phyloP scores from a whole-genome alignment of 1,140 invertebrate species.

The Habropoda laboriosa region DNA sequence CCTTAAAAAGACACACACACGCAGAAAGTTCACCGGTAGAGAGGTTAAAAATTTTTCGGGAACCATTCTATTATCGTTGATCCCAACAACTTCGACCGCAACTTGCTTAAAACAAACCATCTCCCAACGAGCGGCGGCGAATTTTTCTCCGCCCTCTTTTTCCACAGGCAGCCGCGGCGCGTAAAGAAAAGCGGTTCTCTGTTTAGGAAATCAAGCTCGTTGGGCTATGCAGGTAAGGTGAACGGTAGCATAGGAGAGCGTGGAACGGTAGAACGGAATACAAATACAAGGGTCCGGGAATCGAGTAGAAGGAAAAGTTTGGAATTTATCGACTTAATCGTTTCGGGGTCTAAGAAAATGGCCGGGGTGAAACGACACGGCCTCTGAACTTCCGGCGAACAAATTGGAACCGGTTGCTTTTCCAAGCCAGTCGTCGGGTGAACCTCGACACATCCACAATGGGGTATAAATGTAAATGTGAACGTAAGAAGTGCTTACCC shows the following conservation, averaged over 20 bases:
- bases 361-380: not conserved
- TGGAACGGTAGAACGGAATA: not conserved
- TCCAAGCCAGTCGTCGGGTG: not conserved
- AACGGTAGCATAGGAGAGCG: not conserved
- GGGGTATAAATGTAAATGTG: not conserved
- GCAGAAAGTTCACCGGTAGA: too few relatives aligned
- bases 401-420: constrained; percentile 26
- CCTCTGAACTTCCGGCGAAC: not conserved
- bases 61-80: not conserved
- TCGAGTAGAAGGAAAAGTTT: not conserved
- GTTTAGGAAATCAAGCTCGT: not conserved
- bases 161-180: too few relatives aligned
- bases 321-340: constrained; percentile 44
- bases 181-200: not conserved
- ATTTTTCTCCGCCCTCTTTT: not conserved
- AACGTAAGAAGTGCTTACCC: constrained; percentile 25
- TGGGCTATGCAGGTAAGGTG: too few relatives aligned
- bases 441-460: not conserved
- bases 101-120: not conserved
- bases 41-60: not conserved
- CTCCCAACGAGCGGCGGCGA: not conserved
- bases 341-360: constrained; percentile 12
- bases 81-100: too few relatives aligned
- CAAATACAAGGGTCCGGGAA: not conserved
- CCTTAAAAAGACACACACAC: not conserved